Base-by-base conservation (phyloP, 2,113 vertebrate genomes). In the Lophura nycthemera region DNA sequence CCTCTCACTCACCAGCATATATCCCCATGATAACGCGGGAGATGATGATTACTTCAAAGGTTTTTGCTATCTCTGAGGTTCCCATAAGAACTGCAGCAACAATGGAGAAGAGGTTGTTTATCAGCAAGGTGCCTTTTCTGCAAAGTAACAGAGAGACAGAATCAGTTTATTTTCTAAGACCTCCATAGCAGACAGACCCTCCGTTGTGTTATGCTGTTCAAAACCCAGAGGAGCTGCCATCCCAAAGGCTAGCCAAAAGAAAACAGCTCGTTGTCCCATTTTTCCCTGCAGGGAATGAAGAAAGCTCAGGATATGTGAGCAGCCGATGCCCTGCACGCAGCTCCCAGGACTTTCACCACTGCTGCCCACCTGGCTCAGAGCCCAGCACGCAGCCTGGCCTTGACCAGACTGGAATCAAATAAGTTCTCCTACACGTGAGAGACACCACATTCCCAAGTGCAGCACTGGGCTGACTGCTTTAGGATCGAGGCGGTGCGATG, bases 91-190 rank as follows among this genome's bases (percentile, higher is more conserved):
- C 15, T 7, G 99, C 99, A 2, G 99, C 98, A 67, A 96, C 65
- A 2, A 99, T 98, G 85, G 99, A 99, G 70, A 99, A 99, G 78
- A 99, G 81, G 92, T 99, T 99, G 97, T 99, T 99, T 90, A 99
- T 98, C 88, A 99, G 98, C 75, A 99, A 96, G 27, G 99, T 98
- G 38, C 99, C 99, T 90, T 98, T 99, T 90, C 99, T 99, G 96
- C 18, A 12, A 67, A 76, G 86, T 11, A 32, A 11, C 0, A 67
- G 21, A 40, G 64, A 77, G 64, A 30, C 2, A 14, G 57, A 25
- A 19, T 36, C 36, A 29, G 27, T 6, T n/a, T 36, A 47, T 57
- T 47, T 66, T 8, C 2, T 22, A 11, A 47, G 59, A 40, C 19
- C 22, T 13, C 50, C 43, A 1, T 0, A 60, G 40, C 56, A 86